These are phyloP conservation scores for Prunella strophiata DNA, from an alignment of 2,797 vertebrate species.

Conservation along the genomic window DNA sequence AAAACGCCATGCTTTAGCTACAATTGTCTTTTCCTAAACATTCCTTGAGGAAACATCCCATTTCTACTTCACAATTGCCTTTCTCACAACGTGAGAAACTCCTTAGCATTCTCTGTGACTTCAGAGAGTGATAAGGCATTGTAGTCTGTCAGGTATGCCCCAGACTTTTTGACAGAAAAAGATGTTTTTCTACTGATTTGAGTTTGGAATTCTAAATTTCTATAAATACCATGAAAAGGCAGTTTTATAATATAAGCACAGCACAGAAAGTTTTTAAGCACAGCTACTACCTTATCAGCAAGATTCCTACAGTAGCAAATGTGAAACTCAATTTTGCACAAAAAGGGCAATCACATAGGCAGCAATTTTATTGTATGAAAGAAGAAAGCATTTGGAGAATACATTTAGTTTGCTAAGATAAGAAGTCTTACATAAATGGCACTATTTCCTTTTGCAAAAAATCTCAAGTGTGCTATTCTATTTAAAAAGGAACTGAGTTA, in stretches of 20 bases:
- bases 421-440: not conserved
- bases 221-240: not conserved
- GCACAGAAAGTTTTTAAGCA: not conserved
- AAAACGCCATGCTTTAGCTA: not conserved
- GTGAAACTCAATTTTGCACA: not conserved
- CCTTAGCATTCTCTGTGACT: not conserved
- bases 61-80: not conserved
- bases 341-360: not conserved
- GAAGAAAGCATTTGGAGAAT: not conserved
- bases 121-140: not conserved
- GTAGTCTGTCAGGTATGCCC: not conserved
- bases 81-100: not conserved
- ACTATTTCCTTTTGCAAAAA: not conserved
- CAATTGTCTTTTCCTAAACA: not conserved
- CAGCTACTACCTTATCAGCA: not conserved
- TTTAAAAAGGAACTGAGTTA: not conserved
- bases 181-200: not conserved
- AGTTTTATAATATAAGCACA: not conserved
- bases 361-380: slow-evolving; percentile 8
- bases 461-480: not conserved
- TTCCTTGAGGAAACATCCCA: not conserved
- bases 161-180: not conserved
- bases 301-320: not conserved
- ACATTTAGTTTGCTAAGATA: slow-evolving; percentile 25
- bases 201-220: not conserved